Evolutionary conservation across 92 coral and sea anemone genomes (phyloP).

Genomic region (Epizoanthus illoricatus): DNA sequence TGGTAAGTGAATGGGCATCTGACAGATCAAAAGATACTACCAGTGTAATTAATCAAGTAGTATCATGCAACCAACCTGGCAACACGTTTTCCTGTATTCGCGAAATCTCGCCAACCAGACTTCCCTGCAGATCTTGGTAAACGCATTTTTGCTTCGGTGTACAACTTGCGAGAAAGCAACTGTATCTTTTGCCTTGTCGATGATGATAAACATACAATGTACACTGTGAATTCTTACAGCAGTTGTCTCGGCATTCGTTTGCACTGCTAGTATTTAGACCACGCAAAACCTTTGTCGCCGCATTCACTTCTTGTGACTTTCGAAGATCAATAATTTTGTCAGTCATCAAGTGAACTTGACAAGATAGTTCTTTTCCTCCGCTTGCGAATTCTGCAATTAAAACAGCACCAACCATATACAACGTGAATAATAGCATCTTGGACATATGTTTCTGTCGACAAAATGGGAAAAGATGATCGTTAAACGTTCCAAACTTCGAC

Average conservation of each 20-base stretch:
- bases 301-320: neutral
- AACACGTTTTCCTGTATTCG: neutral
- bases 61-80: neutral
- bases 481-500: neutral
- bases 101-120: conserved; percentile 27
- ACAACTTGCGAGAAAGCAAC: conserved; percentile 29
- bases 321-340: conserved; percentile 15
- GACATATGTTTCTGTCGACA: conserved; percentile 7
- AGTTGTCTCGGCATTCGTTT: conserved; percentile 21
- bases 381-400: conserved; percentile 5
- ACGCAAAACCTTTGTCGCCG: conserved; percentile 1
- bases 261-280: conserved; percentile 21
- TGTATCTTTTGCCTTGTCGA: conserved; percentile 1
- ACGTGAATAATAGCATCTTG: neutral
- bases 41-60: too few species aligned
- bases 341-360: conserved; percentile 19
- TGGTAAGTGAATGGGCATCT: too few species aligned
- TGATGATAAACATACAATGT: conserved; percentile 34
- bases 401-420: conserved; percentile 4
- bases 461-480: neutral
- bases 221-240: conserved; percentile 28
- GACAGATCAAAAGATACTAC: too few species aligned
- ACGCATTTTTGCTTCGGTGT: conserved; percentile 25
- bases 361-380: conserved; percentile 10
- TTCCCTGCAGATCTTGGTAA: conserved; percentile 18